These are phyloP conservation scores for Zhuqinia jingwanae DNA, from an alignment of 2,888 invertebrate species.

Conservation along the genomic window DNA sequence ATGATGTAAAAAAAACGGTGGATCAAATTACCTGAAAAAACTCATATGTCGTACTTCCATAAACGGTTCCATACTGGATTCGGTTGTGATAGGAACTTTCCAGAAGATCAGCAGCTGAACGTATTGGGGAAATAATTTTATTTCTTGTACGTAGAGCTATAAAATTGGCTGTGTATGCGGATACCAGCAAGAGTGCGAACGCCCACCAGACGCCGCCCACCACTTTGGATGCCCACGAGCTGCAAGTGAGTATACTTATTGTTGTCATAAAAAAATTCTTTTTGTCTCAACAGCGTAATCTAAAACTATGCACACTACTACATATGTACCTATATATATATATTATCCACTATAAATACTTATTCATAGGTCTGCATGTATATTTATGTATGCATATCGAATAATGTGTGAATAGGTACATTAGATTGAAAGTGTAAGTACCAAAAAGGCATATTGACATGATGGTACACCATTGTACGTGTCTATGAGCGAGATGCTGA, in stretches of 20 bases:
- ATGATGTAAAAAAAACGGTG: slow-evolving; percentile 35
- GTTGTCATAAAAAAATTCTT: slow-evolving; percentile 51
- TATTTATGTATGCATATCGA: too few relatives aligned
- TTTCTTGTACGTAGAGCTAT: slow-evolving; percentile 98
- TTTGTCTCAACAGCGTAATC: slow-evolving; percentile 2
- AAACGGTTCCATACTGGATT: slow-evolving; percentile 93
- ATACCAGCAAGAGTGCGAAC: slow-evolving; percentile 97
- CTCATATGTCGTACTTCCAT: slow-evolving; percentile 90
- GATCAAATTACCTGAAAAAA: slow-evolving; percentile 88
- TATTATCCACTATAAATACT: neutral
- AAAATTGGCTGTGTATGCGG: slow-evolving; percentile 98
- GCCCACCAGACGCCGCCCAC: slow-evolving; percentile 94
- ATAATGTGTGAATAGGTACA: too few relatives aligned
- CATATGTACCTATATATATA: neutral
- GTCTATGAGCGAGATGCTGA: slow-evolving; percentile 18
- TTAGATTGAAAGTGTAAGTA: neutral
- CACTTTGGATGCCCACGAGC: slow-evolving; percentile 69
- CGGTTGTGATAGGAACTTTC: slow-evolving; percentile 95
- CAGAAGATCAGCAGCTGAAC: slow-evolving; percentile 83
- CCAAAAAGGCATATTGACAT: too few relatives aligned
- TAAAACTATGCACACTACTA: slow-evolving; percentile 7
- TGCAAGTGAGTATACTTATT: slow-evolving; percentile 43
- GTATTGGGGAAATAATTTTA: slow-evolving; percentile 88
- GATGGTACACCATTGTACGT: neutral
- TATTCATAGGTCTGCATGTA: too few relatives aligned